phyloP scores from a whole-genome alignment of 2,113 vertebrate species.

The Varanus salvator region DNA sequence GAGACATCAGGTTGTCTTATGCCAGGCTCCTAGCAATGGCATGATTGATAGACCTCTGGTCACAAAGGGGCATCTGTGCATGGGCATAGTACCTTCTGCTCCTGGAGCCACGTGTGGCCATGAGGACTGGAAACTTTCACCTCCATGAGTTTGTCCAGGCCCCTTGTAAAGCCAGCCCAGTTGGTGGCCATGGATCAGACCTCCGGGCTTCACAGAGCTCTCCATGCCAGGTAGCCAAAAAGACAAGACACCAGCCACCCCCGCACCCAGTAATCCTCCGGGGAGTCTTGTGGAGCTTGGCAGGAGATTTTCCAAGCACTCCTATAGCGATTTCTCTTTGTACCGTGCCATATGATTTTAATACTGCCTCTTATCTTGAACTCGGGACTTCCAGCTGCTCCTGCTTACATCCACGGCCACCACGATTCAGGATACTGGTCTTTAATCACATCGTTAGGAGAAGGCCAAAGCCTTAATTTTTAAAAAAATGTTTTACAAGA shows the following conservation, averaged over 20 bases:
- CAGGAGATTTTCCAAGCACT: background rate
- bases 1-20: background rate
- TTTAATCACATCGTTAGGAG: background rate
- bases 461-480: background rate
- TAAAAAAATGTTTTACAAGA: background rate
- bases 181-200: background rate
- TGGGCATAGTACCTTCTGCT: too few species aligned
- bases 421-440: background rate
- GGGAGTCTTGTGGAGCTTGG: background rate
- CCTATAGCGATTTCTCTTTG: too few species aligned
- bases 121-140: too few species aligned
- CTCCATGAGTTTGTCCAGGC: too few species aligned
- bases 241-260: too few species aligned
- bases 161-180: too few species aligned
- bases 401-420: background rate
- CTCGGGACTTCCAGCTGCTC: background rate
- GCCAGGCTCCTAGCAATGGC: background rate
- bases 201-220: background rate
- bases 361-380: background rate
- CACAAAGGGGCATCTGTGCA: too few species aligned
- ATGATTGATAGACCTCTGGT: too few species aligned
- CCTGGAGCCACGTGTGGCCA: too few species aligned
- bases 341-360: background rate
- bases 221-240: too few species aligned
- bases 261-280: background rate